Evolutionary conservation across 35 echinoderm and acorn worm genomes (phyloP).

Genomic region (Lytechinus pictus): DNA sequence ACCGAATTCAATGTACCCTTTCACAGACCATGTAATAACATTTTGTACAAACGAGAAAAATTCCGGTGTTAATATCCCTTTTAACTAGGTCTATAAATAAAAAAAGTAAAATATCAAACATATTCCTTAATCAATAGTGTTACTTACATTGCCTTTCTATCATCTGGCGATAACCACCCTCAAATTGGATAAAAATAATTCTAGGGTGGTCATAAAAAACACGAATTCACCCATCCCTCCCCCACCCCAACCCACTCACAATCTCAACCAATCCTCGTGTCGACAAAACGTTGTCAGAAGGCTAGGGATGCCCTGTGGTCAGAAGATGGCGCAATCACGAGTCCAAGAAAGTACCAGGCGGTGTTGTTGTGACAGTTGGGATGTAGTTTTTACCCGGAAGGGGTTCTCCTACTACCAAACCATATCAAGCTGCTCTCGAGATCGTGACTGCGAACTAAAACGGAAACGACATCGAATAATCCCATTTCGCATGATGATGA

Average conservation of each 20-base stretch:
- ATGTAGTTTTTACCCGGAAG: neutral
- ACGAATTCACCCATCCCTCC: neutral
- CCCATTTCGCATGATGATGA: neutral
- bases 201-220: too few relatives aligned
- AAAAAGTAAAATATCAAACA: too few relatives aligned
- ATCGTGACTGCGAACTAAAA: neutral
- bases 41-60: too few relatives aligned
- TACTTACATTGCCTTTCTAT: too few relatives aligned
- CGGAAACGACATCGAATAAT: slow-evolving; percentile 2
- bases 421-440: neutral
- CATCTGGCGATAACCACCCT: too few relatives aligned
- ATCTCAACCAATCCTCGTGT: neutral
- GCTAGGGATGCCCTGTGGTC: neutral
- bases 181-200: too few relatives aligned
- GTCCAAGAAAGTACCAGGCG: neutral
- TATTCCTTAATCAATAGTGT: too few relatives aligned
- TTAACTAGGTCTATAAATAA: too few relatives aligned
- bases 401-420: neutral
- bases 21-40: too few relatives aligned
- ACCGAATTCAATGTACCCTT: too few relatives aligned
- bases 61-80: too few relatives aligned
- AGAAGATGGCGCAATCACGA: neutral
- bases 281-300: neutral
- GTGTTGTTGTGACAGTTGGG: slow-evolving; percentile 3
- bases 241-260: neutral